Evolutionary conservation across 2,797 vertebrate genomes (phyloP).

Genomic region (Mus minutoides): DNA sequence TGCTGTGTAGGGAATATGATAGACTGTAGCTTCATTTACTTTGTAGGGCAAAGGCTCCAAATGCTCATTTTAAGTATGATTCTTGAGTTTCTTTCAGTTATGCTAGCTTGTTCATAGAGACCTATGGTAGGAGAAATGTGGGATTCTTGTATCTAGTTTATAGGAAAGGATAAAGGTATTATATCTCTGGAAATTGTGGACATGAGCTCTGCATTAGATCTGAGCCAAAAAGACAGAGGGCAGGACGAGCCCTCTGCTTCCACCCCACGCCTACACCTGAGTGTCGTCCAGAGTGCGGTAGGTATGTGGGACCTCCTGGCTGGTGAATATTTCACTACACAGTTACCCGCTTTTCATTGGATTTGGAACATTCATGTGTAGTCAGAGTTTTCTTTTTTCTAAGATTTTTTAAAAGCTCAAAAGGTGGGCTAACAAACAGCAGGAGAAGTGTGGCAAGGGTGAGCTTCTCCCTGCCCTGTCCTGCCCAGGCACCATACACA

Average conservation of each 20-base stretch:
- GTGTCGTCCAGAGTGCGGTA: accelerated
- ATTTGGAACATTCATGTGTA: background rate
- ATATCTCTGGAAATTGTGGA: too few species aligned
- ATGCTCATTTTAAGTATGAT: background rate
- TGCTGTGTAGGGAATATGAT: background rate
- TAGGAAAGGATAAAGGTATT: too few species aligned
- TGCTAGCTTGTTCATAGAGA: background rate
- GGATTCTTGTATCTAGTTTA: too few species aligned
- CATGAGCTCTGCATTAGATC: too few species aligned
- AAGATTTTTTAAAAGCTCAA: background rate
- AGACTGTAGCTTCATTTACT: background rate
- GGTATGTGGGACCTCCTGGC: too few species aligned
- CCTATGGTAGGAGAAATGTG: too few species aligned
- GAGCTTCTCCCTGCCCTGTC: background rate
- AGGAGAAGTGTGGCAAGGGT: background rate
- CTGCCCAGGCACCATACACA: too few species aligned
- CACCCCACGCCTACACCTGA: too few species aligned
- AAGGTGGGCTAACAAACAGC: background rate
- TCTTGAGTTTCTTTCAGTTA: background rate
- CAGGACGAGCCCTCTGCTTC: too few species aligned
- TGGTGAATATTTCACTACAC: background rate
- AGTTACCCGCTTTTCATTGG: background rate
- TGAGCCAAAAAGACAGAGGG: background rate
- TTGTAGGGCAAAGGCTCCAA: background rate
- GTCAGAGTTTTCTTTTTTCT: background rate